Evolutionary conservation across 1,140 invertebrate genomes (phyloP), one percentile per base, ranked within the genome.

Genomic region (Matsumurasca onukii): DNA sequence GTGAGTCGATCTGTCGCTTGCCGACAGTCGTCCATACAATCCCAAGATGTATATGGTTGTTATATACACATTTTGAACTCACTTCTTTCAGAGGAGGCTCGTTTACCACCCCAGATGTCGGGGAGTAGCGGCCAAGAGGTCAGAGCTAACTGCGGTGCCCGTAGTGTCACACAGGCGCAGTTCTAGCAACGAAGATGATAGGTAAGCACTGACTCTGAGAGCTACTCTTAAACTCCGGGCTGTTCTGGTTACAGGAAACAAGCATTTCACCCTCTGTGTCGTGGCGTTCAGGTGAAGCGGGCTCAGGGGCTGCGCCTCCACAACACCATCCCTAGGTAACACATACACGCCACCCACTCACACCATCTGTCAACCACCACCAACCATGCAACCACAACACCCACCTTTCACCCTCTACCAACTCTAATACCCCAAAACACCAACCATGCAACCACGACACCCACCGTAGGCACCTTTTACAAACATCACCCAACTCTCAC

Each of bases 211-310:
- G n/a, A 27, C 3, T 3, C 55, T 2, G 55, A 27, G 15, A 13
- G 25, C 55, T 52, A 25, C 17, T 9, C 34, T 39, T 5, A 9
- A 39, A n/a, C n/a, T 59, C 25, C 25, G 24, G 55, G 55, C 15
- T 59, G 55, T 59, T 59, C 55, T 59, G 55, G 55, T 59, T 59
- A 59, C 55, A 59, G 55, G 55, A 59, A 59, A 29, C 55, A 59
- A 59, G 55, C 55, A 27, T 59, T 59, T 59, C 55, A 59, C 25
- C 55, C 55, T 22, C 25, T 59, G 55, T 59, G 55, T 29, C 55
- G 55, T 12, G 55, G 55, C 2, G 55, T 59, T 3, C 55, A 59
- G 55, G 55, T 59, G 55, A 59, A 59, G 55, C 55, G 55, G n/a
- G 55, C 15, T 27, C 24, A 9, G 9, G 5, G 24, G 12, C 55